Percentiles rank a stretch among this genome's conserved stretches.
phyloP scores from a whole-genome alignment of 2,797 vertebrate species.

The Gallinago nigripennis region DNA sequence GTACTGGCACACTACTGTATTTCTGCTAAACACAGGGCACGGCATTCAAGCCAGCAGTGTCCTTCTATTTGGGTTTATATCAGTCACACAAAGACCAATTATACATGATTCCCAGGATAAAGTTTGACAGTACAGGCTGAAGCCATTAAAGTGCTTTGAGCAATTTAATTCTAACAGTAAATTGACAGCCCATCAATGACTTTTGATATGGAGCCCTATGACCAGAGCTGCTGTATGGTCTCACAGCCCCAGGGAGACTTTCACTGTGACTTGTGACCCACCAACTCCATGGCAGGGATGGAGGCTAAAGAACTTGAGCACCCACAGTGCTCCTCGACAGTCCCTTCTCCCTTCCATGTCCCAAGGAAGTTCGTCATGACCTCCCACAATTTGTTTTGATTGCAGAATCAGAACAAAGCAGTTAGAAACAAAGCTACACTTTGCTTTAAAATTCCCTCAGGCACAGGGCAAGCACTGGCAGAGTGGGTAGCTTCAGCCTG shows the following conservation, averaged over 20 bases:
- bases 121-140: neutral
- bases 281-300: neutral
- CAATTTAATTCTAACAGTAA: neutral
- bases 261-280: neutral
- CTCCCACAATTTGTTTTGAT: neutral
- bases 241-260: neutral
- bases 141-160: neutral
- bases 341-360: neutral
- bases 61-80: neutral
- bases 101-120: neutral
- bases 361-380: neutral
- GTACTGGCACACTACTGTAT: neutral
- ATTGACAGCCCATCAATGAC: neutral
- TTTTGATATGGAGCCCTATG: neutral
- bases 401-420: neutral
- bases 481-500: neutral
- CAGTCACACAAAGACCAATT: neutral
- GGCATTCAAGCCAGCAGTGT: neutral
- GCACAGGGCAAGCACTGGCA: neutral
- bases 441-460: neutral
- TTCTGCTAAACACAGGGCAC: neutral
- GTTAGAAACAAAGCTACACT: neutral
- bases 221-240: neutral
- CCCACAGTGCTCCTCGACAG: neutral
- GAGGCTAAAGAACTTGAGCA: neutral